Evolutionary conservation across 2,113 vertebrate genomes (phyloP).

Genomic region (Phainopepla nitens): DNA sequence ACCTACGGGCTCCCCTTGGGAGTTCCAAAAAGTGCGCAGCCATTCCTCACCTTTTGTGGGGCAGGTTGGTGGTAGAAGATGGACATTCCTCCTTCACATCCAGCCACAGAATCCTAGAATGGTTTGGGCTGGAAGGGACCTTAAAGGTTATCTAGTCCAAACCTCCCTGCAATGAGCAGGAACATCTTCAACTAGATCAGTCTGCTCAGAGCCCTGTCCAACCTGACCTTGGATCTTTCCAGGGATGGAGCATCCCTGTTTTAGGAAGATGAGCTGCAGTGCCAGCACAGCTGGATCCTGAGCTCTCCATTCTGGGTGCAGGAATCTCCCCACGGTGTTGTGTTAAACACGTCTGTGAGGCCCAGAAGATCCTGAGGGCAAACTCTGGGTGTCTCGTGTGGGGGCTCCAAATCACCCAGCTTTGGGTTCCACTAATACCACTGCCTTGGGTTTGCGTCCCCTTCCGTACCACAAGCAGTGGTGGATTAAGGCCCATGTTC

Average conservation of each 20-base stretch:
- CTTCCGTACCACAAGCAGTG: accelerated
- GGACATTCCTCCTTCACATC: not conserved
- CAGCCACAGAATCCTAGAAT: not conserved
- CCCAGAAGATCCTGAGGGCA: not conserved
- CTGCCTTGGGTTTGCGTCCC: not conserved
- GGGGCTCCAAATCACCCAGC: not conserved
- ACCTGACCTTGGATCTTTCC: not conserved
- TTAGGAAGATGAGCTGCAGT: not conserved
- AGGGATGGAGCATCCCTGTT: not conserved
- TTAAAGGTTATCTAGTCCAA: not conserved
- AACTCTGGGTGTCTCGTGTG: not conserved
- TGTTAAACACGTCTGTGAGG: not conserved
- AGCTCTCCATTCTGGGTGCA: not conserved
- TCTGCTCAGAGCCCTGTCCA: not conserved
- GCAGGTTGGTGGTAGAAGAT: not conserved
- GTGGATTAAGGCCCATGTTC: not conserved
- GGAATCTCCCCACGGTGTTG: accelerated
- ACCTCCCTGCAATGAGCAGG: not conserved
- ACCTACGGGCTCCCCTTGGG: not conserved
- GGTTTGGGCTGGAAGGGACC: not conserved
- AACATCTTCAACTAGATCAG: not conserved
- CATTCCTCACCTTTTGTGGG: not conserved
- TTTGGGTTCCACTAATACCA: not conserved
- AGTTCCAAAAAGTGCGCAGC: not conserved
- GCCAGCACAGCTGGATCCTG: not conserved